Evolutionary conservation across 2,797 vertebrate genomes (phyloP).

Genomic region (Pteronotus mesoamericanus): DNA sequence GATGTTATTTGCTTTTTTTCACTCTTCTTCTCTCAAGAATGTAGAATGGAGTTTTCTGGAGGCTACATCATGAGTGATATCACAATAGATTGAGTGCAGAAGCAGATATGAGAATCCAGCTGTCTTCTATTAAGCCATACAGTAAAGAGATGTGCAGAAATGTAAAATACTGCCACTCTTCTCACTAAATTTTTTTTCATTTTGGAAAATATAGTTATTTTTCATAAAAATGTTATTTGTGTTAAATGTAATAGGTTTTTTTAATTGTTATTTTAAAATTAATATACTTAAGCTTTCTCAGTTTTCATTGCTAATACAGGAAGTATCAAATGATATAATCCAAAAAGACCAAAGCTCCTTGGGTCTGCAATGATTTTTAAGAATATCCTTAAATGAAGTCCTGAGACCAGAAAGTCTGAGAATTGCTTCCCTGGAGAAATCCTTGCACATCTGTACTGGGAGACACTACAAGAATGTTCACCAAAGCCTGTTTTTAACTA

Average conservation of each 20-base stretch:
- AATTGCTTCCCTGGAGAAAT: not conserved
- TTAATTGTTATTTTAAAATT: conserved; percentile 19
- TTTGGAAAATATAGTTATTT: conserved; percentile 37
- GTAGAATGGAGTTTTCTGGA: conserved; percentile 39
- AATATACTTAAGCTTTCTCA: not conserved
- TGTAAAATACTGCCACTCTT: conserved; percentile 12
- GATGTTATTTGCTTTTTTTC: conserved; percentile 7
- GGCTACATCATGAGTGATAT: not conserved
- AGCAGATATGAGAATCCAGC: conserved; percentile 31
- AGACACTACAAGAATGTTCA: conserved; percentile 8
- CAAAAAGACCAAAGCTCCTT: conserved; percentile 7
- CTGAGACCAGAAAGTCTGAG: not conserved
- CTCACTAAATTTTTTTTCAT: conserved; percentile 17
- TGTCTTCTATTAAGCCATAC: conserved; percentile 42
- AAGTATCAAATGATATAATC: conserved; percentile 15
- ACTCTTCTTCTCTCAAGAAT: conserved; percentile 37
- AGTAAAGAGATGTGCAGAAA: conserved; percentile 46
- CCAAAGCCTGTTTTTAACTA: conserved; percentile 24
- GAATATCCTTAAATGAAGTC: conserved; percentile 11
- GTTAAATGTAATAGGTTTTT: not conserved
- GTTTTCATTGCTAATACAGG: conserved; percentile 36
- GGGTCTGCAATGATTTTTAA: conserved; percentile 3
- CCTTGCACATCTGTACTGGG: not conserved
- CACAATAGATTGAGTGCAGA: conserved; percentile 36
- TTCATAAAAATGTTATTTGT: conserved; percentile 29